Base-by-base conservation (phyloP, 2,797 vertebrate species). In the Pelochelys cantorii region DNA sequence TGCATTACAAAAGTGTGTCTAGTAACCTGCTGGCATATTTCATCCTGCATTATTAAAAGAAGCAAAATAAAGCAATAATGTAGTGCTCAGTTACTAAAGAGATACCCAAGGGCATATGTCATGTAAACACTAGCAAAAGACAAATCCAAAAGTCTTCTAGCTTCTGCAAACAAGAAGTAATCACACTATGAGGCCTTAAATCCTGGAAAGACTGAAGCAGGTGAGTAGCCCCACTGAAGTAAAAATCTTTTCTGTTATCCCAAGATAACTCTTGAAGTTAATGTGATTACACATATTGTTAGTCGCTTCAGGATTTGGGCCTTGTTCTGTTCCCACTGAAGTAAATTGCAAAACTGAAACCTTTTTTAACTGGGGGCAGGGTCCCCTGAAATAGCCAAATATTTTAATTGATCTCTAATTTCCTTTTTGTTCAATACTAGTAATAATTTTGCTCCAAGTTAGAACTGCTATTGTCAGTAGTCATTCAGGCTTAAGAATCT, bases 101-200 rank as follows among this genome's bases (percentile, higher is more conserved):
- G 56, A 55, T 83, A 34, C 52, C 90, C 48, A 83, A 34, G 11
- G 42, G 71, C 22, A 13, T 60, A 0, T 83, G 9, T 59, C 88
- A 11, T 87, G 25, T 87, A 86, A 52, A 54, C 90, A 9, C 52
- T 83, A 84, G 71, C 25, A 92, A 84, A 81, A 68, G 11, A 62
- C n/a, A 87, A 65, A 22, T 79, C 27, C 78, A 9, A 56, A 71
- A 87, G 34, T 57, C 25, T 82, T 23, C 9, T 79, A 84, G 22
- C 60, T 90, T 95, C 57, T 83, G 42, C 55, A 90, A 88, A 75
- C 83, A 15, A 37, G 65, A 55, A 59, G 10, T 91, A 23, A 96
- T 62, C 52, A 12, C 31, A 29, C 42, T 42, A 23, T 75, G 37
- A 75, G 74, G 11, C n/a, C 10, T 37, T n/a, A 22, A n/a, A 71